Conservation (phyloP, 2,797 vertebrate species). For the Calcarius lapponicus region DNA sequence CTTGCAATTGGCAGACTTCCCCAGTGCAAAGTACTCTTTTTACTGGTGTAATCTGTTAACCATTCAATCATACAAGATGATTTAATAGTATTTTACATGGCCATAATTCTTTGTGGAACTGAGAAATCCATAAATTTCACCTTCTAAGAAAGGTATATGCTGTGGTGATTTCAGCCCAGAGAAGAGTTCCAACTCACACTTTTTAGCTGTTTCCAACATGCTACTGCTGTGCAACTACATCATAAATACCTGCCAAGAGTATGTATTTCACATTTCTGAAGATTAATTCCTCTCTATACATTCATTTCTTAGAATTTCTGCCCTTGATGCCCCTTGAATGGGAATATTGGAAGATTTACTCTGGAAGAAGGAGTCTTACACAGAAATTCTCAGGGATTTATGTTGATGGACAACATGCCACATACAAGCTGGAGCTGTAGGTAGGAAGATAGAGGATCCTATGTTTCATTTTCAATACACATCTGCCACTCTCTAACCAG, state of each 20-base stretch:
- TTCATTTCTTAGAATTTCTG: background rate
- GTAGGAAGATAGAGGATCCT: background rate
- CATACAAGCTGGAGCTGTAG: background rate
- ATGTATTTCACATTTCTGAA: background rate
- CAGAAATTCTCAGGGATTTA: background rate
- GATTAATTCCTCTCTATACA: background rate
- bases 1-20: constrained; percentile 27
- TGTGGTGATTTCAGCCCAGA: background rate
- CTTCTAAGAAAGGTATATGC: background rate
- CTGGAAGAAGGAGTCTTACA: background rate
- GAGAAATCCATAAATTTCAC: constrained; percentile 20
- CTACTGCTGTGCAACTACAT: background rate
- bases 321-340: background rate
- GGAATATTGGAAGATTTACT: background rate
- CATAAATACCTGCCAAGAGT: background rate
- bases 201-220: background rate
- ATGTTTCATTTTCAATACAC: background rate
- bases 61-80: constrained; percentile 46
- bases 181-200: background rate
- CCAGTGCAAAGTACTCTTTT: constrained; percentile 2
- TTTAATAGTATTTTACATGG: constrained; percentile 67
- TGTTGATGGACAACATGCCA: background rate
- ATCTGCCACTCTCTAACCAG: background rate
- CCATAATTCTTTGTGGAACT: constrained; percentile 62
- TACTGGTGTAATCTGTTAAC: constrained; percentile 43